phyloP scores from a whole-genome alignment of 2,888 invertebrate genomes.

The Melinaea menophilus region DNA sequence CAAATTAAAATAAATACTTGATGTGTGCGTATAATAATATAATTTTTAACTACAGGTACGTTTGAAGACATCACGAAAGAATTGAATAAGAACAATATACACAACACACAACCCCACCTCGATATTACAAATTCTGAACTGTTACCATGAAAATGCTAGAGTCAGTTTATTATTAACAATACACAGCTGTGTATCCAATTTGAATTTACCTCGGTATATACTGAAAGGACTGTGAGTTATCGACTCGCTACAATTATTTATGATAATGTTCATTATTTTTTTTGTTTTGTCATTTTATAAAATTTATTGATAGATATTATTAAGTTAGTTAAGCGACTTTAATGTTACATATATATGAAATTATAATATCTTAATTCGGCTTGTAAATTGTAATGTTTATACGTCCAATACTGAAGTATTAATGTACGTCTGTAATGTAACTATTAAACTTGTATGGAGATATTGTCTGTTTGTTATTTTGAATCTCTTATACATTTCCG shows the following conservation, averaged over 20 bases:
- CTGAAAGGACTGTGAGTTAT: neutral
- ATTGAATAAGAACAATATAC: slow-evolving; percentile 52
- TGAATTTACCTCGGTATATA: neutral
- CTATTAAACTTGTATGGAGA: slow-evolving; percentile 56
- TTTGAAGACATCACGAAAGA: slow-evolving; percentile 54
- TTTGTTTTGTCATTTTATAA: slow-evolving; percentile 29
- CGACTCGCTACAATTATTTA: slow-evolving; percentile 16
- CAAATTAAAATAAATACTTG: neutral
- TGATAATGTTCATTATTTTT: slow-evolving; percentile 13
- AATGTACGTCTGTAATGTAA: slow-evolving; percentile 55
- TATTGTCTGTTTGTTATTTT: slow-evolving; percentile 60
- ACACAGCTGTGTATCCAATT: neutral
- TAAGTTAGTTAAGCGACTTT: slow-evolving; percentile 69
- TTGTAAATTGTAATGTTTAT: slow-evolving; percentile 54
- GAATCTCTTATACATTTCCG: slow-evolving; percentile 74
- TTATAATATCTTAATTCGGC: slow-evolving; percentile 61
- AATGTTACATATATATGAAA: slow-evolving; percentile 53
- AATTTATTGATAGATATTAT: slow-evolving; percentile 45
- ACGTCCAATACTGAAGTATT: slow-evolving; percentile 60
- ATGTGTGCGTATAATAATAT: slow-evolving; percentile 9
- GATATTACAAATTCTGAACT: slow-evolving; percentile 30
- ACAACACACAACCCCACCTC: slow-evolving; percentile 58
- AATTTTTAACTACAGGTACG: slow-evolving; percentile 58
- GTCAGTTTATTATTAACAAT: slow-evolving; percentile 1
- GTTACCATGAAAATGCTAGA: slow-evolving; percentile 27